A percentile compares a stretch with the other conserved stretches of the same genome.
phyloP scores from a whole-genome alignment of 2,797 vertebrate species.

The Gambelia wislizenii region DNA sequence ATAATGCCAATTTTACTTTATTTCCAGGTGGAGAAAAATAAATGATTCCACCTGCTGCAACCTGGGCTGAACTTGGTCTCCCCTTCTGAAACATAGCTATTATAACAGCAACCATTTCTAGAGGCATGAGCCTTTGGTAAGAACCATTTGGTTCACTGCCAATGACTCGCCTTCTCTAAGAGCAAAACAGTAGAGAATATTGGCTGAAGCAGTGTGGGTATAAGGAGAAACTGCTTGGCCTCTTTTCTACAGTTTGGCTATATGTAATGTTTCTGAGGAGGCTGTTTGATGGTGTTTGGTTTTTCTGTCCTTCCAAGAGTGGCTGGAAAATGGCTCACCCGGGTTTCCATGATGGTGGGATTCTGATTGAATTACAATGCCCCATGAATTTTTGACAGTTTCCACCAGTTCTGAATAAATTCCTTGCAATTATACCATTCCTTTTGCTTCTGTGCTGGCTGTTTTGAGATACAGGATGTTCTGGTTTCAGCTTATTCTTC shows the following conservation, averaged over 20 bases:
- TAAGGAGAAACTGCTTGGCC: neutral
- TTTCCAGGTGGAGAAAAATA: neutral
- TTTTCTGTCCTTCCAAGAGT: slow-evolving; percentile 10
- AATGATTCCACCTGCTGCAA: neutral
- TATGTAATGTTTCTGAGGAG: neutral
- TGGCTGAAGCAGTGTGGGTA: neutral
- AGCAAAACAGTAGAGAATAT: neutral
- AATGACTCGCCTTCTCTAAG: neutral
- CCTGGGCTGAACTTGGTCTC: neutral
- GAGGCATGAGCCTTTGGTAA: neutral
- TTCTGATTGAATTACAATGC: neutral
- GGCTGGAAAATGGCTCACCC: slow-evolving; percentile 25
- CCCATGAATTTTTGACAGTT: neutral
- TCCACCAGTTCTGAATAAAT: neutral
- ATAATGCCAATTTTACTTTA: slow-evolving; percentile 15
- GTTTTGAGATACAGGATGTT: neutral
- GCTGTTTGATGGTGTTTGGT: neutral
- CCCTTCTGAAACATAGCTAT: neutral
- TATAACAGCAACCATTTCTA: neutral
- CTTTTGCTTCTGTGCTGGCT: neutral
- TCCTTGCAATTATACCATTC: neutral
- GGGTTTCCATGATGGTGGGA: neutral
- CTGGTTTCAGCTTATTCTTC: neutral
- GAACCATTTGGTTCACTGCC: neutral
- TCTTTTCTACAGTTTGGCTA: neutral